Evolutionary conservation across 2,113 vertebrate genomes (phyloP).

Genomic region (Dipodomys stephensi): DNA sequence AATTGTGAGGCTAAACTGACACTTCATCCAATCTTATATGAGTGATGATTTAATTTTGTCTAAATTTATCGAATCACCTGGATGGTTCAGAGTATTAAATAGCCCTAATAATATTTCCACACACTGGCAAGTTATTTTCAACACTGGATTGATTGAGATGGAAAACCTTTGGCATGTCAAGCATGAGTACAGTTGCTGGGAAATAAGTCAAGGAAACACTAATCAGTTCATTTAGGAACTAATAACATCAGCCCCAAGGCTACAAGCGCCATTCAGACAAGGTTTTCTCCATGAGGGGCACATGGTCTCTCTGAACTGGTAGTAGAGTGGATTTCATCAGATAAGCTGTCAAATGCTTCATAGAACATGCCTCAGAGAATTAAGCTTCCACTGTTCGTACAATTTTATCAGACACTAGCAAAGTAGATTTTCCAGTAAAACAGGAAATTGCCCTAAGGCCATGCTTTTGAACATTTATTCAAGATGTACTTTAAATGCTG

Average conservation of each 20-base stretch:
- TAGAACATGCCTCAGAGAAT: constrained; percentile 84
- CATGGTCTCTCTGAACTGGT: constrained; percentile 52
- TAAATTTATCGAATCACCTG: constrained; percentile 69
- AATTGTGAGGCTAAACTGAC: constrained; percentile 31
- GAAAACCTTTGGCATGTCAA: constrained; percentile 67
- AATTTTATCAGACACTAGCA: constrained; percentile 82
- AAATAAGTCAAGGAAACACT: constrained; percentile 76
- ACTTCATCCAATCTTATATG: constrained; percentile 34
- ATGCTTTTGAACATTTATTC: constrained; percentile 85
- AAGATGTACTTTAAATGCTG: constrained; percentile 83
- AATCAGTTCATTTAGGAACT: constrained; percentile 77
- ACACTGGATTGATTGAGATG: constrained; percentile 65
- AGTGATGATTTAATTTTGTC: constrained; percentile 67
- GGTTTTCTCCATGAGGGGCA: constrained; percentile 60
- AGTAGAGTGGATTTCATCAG: constrained; percentile 69
- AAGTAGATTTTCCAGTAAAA: constrained; percentile 85
- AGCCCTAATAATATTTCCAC: constrained; percentile 60
- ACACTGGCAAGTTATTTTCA: constrained; percentile 60
- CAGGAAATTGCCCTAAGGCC: constrained; percentile 83
- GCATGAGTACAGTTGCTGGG: constrained; percentile 49
- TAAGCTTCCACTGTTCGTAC: constrained; percentile 83
- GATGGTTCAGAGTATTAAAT: constrained; percentile 58
- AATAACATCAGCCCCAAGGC: constrained; percentile 77
- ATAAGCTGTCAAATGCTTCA: constrained; percentile 80
- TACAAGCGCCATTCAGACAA: constrained; percentile 37